Evolutionary conservation across 2,797 vertebrate genomes (phyloP).

Genomic region (Toxotes lorentzi): DNA sequence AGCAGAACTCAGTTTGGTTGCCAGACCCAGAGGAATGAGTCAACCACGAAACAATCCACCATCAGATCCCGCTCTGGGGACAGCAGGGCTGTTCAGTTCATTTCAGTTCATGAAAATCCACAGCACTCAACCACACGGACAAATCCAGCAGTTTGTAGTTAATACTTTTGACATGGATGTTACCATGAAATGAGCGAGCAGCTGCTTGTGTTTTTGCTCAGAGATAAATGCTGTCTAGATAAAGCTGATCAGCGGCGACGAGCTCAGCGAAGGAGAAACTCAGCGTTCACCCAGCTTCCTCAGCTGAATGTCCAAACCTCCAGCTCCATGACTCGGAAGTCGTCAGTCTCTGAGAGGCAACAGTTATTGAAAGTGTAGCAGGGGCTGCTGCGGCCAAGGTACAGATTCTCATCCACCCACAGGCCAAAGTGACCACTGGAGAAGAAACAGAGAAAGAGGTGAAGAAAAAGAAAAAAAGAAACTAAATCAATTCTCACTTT

Average conservation of each 20-base stretch:
- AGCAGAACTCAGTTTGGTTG: constrained; percentile 22
- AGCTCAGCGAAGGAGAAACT: neutral
- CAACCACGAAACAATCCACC: constrained; percentile 20
- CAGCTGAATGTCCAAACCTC: constrained; percentile 89
- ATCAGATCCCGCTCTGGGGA: constrained; percentile 12
- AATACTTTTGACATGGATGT: constrained; percentile 30
- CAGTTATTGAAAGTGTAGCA: constrained; percentile 89
- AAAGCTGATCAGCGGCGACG: constrained; percentile 33
- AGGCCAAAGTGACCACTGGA: constrained; percentile 88
- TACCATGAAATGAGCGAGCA: constrained; percentile 37
- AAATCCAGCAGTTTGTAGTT: constrained; percentile 47
- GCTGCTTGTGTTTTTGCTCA: constrained; percentile 30
- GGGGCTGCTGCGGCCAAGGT: constrained; percentile 85
- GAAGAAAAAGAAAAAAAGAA: neutral
- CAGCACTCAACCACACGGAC: constrained; percentile 43
- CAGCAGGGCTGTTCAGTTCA: constrained; percentile 34
- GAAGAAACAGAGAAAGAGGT: neutral
- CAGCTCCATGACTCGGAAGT: constrained; percentile 87
- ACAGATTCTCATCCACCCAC: constrained; percentile 88
- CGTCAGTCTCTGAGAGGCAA: constrained; percentile 84
- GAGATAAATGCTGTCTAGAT: constrained; percentile 47
- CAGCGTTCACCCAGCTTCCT: constrained; percentile 18
- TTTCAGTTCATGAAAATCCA: constrained; percentile 45
- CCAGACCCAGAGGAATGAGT: constrained; percentile 70
- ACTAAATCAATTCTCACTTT: neutral